Percentiles rank a stretch among this genome's conserved stretches.
phyloP scores from a whole-genome alignment of 2,888 invertebrate species.

The Melipona beecheii region DNA sequence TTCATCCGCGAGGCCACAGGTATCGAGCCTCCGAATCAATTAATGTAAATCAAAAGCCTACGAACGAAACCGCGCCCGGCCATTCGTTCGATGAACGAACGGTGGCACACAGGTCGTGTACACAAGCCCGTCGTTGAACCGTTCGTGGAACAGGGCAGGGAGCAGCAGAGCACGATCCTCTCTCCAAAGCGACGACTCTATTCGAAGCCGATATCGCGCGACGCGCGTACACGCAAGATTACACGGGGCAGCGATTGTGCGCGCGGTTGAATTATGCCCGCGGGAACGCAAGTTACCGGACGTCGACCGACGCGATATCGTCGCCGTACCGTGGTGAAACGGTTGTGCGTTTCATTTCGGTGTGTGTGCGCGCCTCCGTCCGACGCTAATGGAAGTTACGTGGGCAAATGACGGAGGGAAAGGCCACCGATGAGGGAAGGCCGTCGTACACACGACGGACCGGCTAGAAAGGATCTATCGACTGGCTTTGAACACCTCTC shows the following conservation, averaged over 20 bases:
- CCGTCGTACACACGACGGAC: background rate
- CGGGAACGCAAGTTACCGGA: conserved; percentile 48
- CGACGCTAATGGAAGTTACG: conserved; percentile 48
- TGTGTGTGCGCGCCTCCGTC: background rate
- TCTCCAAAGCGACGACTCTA: conserved; percentile 14
- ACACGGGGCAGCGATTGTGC: conserved; percentile 40
- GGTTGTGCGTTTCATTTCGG: conserved; percentile 62
- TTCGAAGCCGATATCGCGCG: conserved; percentile 38
- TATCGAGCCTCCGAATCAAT: conserved; percentile 58
- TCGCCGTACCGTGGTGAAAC: conserved; percentile 37
- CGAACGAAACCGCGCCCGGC: conserved; percentile 50
- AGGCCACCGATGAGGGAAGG: background rate
- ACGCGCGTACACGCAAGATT: conserved; percentile 55
- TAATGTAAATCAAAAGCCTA: conserved; percentile 63
- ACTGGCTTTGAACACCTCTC: conserved; percentile 42
- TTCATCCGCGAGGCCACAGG: conserved; percentile 36
- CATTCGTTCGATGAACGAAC: background rate
- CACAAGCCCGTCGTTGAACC: background rate
- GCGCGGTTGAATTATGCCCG: conserved; percentile 55
- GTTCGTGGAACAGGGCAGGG: background rate
- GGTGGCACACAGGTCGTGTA: background rate
- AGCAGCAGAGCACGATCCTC: background rate
- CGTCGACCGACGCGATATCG: conserved; percentile 46
- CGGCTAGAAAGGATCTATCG: conserved; percentile 36
- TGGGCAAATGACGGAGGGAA: background rate